These are phyloP conservation scores for Glaucomys volans DNA, from an alignment of 2,113 vertebrate genomes.

Conservation along the genomic window DNA sequence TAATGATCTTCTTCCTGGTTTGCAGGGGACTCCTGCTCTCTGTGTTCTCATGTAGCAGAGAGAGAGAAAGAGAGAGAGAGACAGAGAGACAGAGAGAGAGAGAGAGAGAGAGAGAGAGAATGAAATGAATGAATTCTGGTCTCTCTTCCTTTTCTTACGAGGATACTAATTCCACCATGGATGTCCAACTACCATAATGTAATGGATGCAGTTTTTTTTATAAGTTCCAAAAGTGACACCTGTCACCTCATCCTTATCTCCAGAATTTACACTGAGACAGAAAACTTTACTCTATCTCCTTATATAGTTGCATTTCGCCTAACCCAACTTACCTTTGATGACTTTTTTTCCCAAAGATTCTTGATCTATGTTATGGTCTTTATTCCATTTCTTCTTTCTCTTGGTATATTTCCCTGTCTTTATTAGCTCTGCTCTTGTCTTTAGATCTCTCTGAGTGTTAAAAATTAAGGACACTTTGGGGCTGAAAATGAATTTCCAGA, in stretches of 20 bases:
- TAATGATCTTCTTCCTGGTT: background rate
- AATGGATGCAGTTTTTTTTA: background rate
- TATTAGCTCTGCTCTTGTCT: background rate
- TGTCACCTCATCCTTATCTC: no score
- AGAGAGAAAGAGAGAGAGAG: no score
- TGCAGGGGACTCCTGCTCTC: no score
- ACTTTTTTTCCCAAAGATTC: background rate
- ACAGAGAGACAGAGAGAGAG: no score
- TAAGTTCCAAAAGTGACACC: background rate
- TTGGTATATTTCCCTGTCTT: background rate
- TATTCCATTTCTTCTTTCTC: background rate
- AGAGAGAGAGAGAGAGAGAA: no score
- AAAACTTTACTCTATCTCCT: background rate
- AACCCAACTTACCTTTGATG: background rate
- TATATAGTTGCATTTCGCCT: background rate
- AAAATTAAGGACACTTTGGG: background rate
- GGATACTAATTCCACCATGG: background rate
- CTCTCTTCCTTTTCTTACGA: background rate
- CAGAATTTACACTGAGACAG: background rate
- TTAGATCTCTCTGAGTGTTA: background rate
- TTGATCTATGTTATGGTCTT: background rate
- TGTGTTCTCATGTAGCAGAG: no score
- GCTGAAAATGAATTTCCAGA: background rate
- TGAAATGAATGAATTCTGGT: background rate
- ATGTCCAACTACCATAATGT: background rate